Percentiles rank a stretch among this genome's conserved stretches.
phyloP scores from a whole-genome alignment of 2,113 vertebrate species.

The Acanthisitta chloris region DNA sequence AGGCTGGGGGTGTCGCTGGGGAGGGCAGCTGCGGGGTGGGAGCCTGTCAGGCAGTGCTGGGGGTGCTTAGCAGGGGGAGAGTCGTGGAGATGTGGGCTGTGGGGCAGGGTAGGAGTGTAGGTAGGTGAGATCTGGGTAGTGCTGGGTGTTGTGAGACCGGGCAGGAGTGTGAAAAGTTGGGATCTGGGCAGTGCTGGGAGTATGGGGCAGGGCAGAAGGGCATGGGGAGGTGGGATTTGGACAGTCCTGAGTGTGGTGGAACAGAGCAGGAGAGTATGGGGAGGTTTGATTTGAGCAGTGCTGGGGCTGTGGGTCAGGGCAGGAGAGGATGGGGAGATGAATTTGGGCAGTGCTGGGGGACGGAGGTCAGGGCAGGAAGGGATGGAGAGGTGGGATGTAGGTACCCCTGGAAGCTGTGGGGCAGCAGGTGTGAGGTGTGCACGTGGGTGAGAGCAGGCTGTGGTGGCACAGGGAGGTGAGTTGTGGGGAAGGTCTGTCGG shows the following conservation, averaged over 20 bases:
- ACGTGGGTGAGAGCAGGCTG: background rate
- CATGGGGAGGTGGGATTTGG: background rate
- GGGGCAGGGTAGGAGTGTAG: background rate
- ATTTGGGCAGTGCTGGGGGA: background rate
- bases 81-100: no score
- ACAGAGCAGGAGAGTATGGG: background rate
- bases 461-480: rapidly evolving
- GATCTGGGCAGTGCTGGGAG: background rate
- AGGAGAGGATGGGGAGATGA: no score
- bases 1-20: no score
- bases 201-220: background rate
- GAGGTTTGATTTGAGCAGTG: background rate
- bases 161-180: background rate
- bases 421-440: background rate
- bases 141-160: no score
- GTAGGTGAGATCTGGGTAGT: background rate
- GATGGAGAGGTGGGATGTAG: no score
- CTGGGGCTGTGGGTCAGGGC: no score
- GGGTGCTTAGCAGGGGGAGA: no score
- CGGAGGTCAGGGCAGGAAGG: no score
- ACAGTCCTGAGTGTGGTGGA: background rate
- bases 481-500: background rate
- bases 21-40: no score
- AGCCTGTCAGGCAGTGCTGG: background rate
- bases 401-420: background rate